Base-by-base conservation (phyloP, 37 sponge, comb jelly and placozoan genomes). In the Spongilla lacustris region DNA sequence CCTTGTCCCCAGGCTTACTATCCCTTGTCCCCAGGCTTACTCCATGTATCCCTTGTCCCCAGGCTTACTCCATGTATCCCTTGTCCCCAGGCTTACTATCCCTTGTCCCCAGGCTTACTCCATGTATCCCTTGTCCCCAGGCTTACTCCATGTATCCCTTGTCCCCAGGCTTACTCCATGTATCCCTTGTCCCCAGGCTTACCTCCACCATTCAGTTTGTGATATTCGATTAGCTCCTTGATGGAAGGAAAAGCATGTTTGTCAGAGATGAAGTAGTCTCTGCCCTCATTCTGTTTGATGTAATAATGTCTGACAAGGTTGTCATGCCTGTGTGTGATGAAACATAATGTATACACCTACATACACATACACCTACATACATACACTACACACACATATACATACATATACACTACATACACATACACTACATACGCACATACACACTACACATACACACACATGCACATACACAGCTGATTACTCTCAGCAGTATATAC, bases 181-280 rank as follows among this genome's bases (percentile, higher is more conserved):
- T n/a, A 41, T 41, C 41, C 31, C 73, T 72, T 14, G 13, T 72
- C 31, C 73, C 73, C 29, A 72, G 73, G 31, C 78, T 77, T 10
- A 85, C 86, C 92, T 83, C 96, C 98, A 50, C 96, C 96, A 81
- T 98, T 95, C 10, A 83, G 90, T 71, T 95, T 93, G 77, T 98
- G 96, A 77, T 98, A 98, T 46, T 93, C 89, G 24, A 98, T 86
- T 10, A 98, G 90, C 75, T 96, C 93, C 37, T 85, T 83, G 38
- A 98, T 91, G 70, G 87, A 86, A 2, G 82, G 73, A 73, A 98
- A 98, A 1, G 91, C 86, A 84, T 96, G 94, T 46, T 95, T 95
- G 68, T 98, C 98, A 77, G 98, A 98, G 0, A 98, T 98, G 82
- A 50, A 98, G 81, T 94, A 96, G 49, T 83, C 90, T 5, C 89